Base-by-base conservation (phyloP, 2,797 vertebrate species). In the Coregonus sp. region DNA sequence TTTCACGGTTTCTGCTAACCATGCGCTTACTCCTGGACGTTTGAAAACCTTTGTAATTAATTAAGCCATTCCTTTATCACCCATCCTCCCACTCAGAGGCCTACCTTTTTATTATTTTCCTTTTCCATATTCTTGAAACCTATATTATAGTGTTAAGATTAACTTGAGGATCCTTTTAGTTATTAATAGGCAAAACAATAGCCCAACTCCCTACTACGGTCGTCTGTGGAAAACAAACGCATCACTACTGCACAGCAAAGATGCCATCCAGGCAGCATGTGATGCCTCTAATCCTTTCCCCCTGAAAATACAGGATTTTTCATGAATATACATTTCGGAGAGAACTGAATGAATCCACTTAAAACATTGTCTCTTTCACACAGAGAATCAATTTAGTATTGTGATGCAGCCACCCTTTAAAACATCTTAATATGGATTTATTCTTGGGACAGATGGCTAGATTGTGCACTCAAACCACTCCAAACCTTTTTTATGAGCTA, bases 41-140 rank as follows among this genome's bases (percentile, higher is more conserved):
- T 88, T 81, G 72, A 82, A 88, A 77, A 82, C 84, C 76, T 80
- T 66, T 12, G 80, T 89, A 89, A 92, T 81, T 83, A 76, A 81
- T 81, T 83, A 76, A 81, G 86, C 20, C 76, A 82, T 82, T 84
- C 76, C 71, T 75, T 75, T 80, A 73, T 31, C 71, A 81, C 80
- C 76, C 71, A 59, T 70, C 40, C 4, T 75, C 81, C 78, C 33
- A 77, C 83, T 63, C 78, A 16, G 59, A 61, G 11, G 7, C 66
- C 31, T 18, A 59, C 18, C 66, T 33, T 11, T 67, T 31, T 37
- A 16, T 67, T 18, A 0, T 3, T 20, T 29, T 63, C 20, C n/a
- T 3, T 56, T 63, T 20, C 20, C 18, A 63, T 25, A 25, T 12
- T 59, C 5, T 20, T 59, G n/a, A 59, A 59, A 20, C 4, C 5